These are phyloP conservation scores for Pithys albifrons DNA, from an alignment of 2,113 vertebrate genomes.

Conservation along the genomic window DNA sequence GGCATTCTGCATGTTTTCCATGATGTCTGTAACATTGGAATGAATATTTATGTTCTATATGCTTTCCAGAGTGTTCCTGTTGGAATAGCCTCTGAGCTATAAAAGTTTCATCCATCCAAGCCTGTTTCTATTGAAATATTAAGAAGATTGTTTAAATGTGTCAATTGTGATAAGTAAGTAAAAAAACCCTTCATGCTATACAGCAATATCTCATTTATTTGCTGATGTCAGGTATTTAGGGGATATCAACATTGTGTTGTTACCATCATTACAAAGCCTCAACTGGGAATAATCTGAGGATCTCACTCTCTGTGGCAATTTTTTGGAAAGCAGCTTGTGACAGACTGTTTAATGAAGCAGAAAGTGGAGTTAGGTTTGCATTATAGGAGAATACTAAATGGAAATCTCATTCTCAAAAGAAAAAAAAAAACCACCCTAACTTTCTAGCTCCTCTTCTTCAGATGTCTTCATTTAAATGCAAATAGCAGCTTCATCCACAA, in stretches of 20 bases:
- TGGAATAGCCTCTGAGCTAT: background rate
- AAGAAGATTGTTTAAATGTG: background rate
- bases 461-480: slow-evolving; percentile 70
- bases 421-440: background rate
- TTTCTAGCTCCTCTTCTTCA: slow-evolving; percentile 43
- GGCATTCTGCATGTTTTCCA: background rate
- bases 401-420: slow-evolving; percentile 32
- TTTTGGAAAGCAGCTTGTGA: slow-evolving; percentile 11
- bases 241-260: background rate
- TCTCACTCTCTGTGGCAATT: background rate
- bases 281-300: background rate
- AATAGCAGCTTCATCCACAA: slow-evolving; percentile 39
- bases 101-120: background rate
- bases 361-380: background rate
- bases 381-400: background rate
- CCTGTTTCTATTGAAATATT: background rate
- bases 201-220: background rate
- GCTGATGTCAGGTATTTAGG: background rate
- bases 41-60: background rate
- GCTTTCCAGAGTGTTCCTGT: background rate
- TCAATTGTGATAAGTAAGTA: background rate
- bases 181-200: background rate
- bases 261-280: background rate
- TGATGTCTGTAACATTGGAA: background rate
- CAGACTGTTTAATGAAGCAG: slow-evolving; percentile 22